Evolutionary conservation across 2,888 invertebrate species (phyloP), one percentile per base, ranked within the genome.

Genomic region (Synanthedon andrenaeformis): DNA sequence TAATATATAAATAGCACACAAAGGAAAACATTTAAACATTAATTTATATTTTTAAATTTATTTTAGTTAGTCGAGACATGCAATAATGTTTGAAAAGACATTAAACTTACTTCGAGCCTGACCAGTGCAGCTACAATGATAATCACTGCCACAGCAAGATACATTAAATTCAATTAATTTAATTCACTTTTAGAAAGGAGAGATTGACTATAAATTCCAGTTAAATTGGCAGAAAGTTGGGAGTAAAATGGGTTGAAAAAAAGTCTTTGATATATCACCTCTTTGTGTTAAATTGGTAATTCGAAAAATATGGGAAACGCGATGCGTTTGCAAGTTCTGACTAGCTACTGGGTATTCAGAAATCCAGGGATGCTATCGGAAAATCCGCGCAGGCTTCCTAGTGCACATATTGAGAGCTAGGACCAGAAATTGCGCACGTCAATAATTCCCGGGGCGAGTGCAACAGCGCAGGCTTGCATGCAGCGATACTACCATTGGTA

Each of bases 61-160:
- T 35, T 10, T 35, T 35, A 35, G 35, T 35, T 10, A 35, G 3
- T 35, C 35, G 10, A 28, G 10, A 35, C 35, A 35, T 10, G 35
- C 8, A 10, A 35, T 23, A 23, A 5, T 23, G 23, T 5, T 23
- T 23, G 23, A 23, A 23, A 23, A 5, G 4, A 23, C 4, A 35
- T 10, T 23, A 19, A 51, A 56, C 51, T 49, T 19, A 54, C 53
- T 14, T 49, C 10, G 41, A 53, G 19, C n/a, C 45, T 11, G 11
- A 56, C 41, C 23, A 53, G 42, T 12, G 51, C 54, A 13, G 56
- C 56, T n/a, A 56, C 51, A 10, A 54, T 53, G n/a, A 54, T 51
- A 17, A 54, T 54, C 10, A 56, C 23, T 5, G 56, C 52, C 41
- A 56, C 53, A 12, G 52, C 50, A 14, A 56, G 45, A 50, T 54